These are phyloP conservation scores for Epinephelus coioides DNA, from an alignment of 2,797 vertebrate species.

Conservation along the genomic window DNA sequence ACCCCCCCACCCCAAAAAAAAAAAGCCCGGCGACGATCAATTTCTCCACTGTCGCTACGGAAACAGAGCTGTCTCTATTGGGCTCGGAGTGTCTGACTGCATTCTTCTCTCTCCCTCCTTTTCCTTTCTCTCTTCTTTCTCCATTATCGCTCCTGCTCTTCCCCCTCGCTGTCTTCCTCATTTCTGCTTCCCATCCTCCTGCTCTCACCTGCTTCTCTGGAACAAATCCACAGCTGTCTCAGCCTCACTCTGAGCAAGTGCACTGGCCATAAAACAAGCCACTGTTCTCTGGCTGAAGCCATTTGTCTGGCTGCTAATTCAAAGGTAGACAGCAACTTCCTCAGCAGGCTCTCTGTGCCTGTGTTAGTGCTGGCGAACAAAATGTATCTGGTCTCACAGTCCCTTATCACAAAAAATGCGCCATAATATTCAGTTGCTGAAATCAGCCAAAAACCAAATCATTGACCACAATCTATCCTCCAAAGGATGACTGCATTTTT, in stretches of 20 bases:
- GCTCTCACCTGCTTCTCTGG: constrained; percentile 74
- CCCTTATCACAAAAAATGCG: constrained; percentile 3
- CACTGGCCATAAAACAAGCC: constrained; percentile 64
- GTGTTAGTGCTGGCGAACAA: constrained; percentile 11
- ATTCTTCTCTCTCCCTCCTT: constrained; percentile 62
- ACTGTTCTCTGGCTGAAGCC: constrained; percentile 64
- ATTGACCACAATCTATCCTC: constrained; percentile 15
- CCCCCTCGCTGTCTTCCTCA: constrained; percentile 1
- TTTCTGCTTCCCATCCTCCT: constrained; percentile 50
- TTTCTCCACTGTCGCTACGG: constrained; percentile 80
- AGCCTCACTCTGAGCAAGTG: constrained; percentile 67
- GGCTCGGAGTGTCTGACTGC: constrained; percentile 62
- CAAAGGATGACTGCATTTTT: constrained; percentile 52
- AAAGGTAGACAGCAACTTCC: constrained; percentile 66
- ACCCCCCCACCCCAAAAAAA: neutral
- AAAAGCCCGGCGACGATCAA: constrained; percentile 68
- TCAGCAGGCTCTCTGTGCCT: constrained; percentile 39
- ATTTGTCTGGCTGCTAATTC: constrained; percentile 72
- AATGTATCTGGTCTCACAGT: constrained; percentile 17
- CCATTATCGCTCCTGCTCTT: constrained; percentile 35
- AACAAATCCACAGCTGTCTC: constrained; percentile 73
- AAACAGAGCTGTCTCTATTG: constrained; percentile 79
- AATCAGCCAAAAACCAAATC: neutral
- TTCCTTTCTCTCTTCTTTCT: constrained; percentile 35
- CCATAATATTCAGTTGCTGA: constrained; percentile 9